Percentiles rank a stretch among this genome's conserved stretches.
Evolutionary conservation across 2,888 invertebrate genomes (phyloP).

Genomic region (Cacoxenus indagator): DNA sequence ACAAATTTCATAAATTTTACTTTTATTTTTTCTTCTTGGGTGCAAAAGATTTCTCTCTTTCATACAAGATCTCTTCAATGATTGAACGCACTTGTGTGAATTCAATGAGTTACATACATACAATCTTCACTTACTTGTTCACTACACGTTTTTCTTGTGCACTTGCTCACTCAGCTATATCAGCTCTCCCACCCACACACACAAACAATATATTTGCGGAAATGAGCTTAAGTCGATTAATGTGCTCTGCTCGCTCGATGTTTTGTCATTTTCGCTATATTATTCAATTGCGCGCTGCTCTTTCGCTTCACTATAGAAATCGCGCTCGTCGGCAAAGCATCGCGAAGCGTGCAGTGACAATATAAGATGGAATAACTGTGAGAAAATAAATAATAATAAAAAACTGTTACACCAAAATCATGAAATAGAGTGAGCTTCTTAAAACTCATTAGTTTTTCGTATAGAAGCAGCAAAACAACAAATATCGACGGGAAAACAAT

Average conservation of each 20-base stretch:
- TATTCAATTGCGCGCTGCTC: slow-evolving; percentile 27
- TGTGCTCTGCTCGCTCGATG: neutral
- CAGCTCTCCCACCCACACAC: slow-evolving; percentile 17
- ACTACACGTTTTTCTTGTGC: neutral
- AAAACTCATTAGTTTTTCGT: slow-evolving; percentile 44
- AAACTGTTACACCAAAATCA: neutral
- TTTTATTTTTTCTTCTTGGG: neutral
- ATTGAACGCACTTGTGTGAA: too few relatives aligned
- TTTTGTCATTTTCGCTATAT: neutral
- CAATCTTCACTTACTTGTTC: neutral
- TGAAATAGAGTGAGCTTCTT: slow-evolving; percentile 46
- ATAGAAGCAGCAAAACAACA: neutral
- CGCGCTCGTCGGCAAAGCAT: slow-evolving; percentile 62
- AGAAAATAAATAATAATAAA: slow-evolving; percentile 26
- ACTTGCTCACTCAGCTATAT: slow-evolving; percentile 6
- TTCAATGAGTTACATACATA: too few relatives aligned
- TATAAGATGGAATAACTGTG: slow-evolving; percentile 24
- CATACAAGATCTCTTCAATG: too few relatives aligned
- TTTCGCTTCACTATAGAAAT: slow-evolving; percentile 58
- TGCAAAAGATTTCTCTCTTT: neutral
- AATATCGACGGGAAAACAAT: neutral
- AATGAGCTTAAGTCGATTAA: slow-evolving; percentile 60
- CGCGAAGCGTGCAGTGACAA: slow-evolving; percentile 30
- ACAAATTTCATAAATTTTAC: neutral
- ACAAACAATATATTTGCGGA: slow-evolving; percentile 18